Conservation (phyloP, 2,113 vertebrate genomes). For the Silurus meridionalis region DNA sequence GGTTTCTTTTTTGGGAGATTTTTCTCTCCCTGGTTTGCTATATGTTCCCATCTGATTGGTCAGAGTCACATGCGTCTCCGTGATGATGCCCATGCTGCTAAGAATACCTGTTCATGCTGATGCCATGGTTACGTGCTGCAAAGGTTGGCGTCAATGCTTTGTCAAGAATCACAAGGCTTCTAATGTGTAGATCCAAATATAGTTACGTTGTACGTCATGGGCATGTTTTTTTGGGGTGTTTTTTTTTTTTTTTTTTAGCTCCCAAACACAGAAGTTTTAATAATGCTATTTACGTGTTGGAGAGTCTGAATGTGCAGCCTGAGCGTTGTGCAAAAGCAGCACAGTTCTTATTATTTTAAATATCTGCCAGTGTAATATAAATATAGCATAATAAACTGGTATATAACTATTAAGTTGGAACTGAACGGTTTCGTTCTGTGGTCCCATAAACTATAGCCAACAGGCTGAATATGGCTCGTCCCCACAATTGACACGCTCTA, state of each 20-base stretch:
- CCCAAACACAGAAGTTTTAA: background rate
- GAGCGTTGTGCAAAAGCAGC: background rate
- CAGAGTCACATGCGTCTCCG: slow-evolving; percentile 47
- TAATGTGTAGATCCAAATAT: slow-evolving; percentile 39
- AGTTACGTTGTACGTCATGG: slow-evolving; percentile 32
- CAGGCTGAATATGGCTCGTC: no score
- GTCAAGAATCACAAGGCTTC: slow-evolving; percentile 41
- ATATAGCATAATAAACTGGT: background rate
- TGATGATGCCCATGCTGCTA: slow-evolving; percentile 56
- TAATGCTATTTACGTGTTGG: background rate
- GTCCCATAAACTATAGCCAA: no score
- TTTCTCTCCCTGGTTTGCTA: slow-evolving; percentile 19
- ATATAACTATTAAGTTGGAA: background rate
- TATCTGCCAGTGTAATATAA: background rate
- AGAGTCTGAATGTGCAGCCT: background rate
- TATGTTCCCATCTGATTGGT: slow-evolving; percentile 41
- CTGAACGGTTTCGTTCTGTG: no score
- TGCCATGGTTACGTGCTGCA: slow-evolving; percentile 70
- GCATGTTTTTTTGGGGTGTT: no score
- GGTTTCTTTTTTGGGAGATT: background rate
- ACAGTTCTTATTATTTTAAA: background rate
- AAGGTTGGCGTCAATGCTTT: slow-evolving; percentile 52
- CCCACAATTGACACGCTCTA: no score
- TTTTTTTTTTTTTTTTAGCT: background rate
- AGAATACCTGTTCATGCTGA: slow-evolving; percentile 64